Percentiles rank a stretch among this genome's conserved stretches.
Evolutionary conservation across 2,888 invertebrate species (phyloP).

Genomic region (Zhuqinia jingwanae): DNA sequence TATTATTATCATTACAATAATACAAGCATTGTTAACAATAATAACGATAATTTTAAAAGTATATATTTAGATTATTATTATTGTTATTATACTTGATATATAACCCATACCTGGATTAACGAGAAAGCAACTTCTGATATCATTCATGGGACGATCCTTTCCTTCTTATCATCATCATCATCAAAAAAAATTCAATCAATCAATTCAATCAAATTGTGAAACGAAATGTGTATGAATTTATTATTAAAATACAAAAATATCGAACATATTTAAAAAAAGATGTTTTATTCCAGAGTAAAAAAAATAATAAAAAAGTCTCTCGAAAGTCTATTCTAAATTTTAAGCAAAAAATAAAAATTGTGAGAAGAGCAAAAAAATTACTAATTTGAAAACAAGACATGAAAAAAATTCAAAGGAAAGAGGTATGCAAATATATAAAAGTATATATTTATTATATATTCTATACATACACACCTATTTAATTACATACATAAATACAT

Average conservation of each 20-base stretch:
- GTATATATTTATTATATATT: no score
- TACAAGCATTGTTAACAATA: no score
- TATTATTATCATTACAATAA: no score
- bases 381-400: constrained; percentile 28
- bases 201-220: constrained; percentile 24
- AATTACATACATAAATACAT: background rate
- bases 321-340: constrained; percentile 48
- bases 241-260: constrained; percentile 16
- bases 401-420: constrained; percentile 20
- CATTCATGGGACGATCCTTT: constrained; percentile 68
- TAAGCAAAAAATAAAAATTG: background rate
- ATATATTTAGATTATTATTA: constrained; percentile 1
- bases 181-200: constrained; percentile 44
- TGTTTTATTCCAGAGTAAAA: constrained; percentile 16
- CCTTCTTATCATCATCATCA: constrained; percentile 47
- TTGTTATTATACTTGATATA: background rate
- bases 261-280: constrained; percentile 15
- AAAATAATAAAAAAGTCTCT: constrained; percentile 19
- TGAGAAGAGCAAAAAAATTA: constrained; percentile 9
- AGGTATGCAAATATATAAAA: background rate
- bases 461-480: background rate
- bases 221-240: constrained; percentile 54
- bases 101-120: constrained; percentile 47
- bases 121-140: constrained; percentile 65
- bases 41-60: no score